A percentile compares a stretch with the other conserved stretches of the same genome.
Evolutionary conservation across 2,888 invertebrate species (phyloP).

Genomic region (Tenthredo distinguenda): DNA sequence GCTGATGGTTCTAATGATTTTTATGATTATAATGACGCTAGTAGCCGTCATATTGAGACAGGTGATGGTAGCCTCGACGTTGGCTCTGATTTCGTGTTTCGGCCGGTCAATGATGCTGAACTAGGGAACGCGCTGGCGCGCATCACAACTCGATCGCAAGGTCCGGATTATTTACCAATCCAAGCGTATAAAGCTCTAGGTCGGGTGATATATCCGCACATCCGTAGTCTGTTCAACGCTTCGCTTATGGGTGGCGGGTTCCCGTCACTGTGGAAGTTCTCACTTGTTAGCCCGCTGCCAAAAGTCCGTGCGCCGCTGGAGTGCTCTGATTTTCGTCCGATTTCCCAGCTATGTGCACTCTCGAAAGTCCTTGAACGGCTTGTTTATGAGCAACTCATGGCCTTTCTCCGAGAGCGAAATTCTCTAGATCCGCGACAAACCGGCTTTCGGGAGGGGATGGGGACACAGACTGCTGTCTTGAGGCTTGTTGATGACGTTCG

Average conservation of each 20-base stretch:
- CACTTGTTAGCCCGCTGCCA: not conserved
- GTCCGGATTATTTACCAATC: not conserved
- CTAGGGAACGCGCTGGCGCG: not conserved
- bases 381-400: not conserved
- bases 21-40: not conserved
- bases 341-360: conserved; percentile 17
- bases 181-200: not conserved
- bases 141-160: not conserved
- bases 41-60: not conserved
- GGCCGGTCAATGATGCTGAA: not conserved
- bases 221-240: not conserved
- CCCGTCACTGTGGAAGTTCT: not conserved
- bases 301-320: not conserved
- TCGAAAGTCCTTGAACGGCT: not conserved
- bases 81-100: not conserved
- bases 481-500: conserved; percentile 10
- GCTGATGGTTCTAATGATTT: not conserved
- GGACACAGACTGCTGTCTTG: conserved; percentile 31
- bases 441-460: not conserved
- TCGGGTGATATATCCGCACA: not conserved
- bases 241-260: not conserved
- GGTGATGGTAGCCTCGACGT: not conserved
- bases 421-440: not conserved
- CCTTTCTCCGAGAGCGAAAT: not conserved
- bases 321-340: not conserved